Evolutionary conservation across 2,797 vertebrate genomes (phyloP).

Genomic region (Notolabrus celidotus): DNA sequence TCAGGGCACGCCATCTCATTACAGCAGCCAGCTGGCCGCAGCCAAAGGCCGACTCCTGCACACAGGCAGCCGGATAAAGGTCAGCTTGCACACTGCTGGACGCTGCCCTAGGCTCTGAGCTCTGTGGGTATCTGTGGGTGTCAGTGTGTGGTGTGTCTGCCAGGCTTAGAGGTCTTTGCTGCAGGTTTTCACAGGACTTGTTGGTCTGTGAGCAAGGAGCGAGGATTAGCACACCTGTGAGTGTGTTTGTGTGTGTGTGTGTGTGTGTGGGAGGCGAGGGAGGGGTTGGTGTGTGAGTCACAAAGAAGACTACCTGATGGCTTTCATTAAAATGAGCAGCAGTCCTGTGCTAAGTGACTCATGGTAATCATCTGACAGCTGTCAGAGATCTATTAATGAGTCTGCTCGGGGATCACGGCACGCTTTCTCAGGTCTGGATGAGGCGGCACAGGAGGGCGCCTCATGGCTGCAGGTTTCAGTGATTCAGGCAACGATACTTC

Average conservation of each 20-base stretch:
- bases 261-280: constrained; percentile 13
- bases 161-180: constrained; percentile 24
- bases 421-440: constrained; percentile 43
- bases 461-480: constrained; percentile 8
- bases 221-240: constrained; percentile 42
- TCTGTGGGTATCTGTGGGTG: not conserved
- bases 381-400: constrained; percentile 64
- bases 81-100: constrained; percentile 63
- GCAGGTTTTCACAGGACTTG: constrained; percentile 62
- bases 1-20: constrained; percentile 85
- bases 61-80: constrained; percentile 76
- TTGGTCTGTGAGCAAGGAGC: constrained; percentile 25
- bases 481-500: constrained; percentile 35
- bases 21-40: constrained; percentile 82
- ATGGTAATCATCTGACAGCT: constrained; percentile 61
- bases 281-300: constrained; percentile 54
- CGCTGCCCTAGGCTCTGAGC: constrained; percentile 23
- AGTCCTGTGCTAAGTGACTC: constrained; percentile 59
- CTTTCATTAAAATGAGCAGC: constrained; percentile 55
- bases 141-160: constrained; percentile 18
- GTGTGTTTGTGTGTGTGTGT: constrained; percentile 16
- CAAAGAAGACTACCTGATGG: constrained; percentile 43
- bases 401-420: constrained; percentile 37
- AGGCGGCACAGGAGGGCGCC: constrained; percentile 16
- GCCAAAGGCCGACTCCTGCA: constrained; percentile 76